Evolutionary conservation across 1,140 invertebrate species (phyloP).

Genomic region (Drosophila melanica): DNA sequence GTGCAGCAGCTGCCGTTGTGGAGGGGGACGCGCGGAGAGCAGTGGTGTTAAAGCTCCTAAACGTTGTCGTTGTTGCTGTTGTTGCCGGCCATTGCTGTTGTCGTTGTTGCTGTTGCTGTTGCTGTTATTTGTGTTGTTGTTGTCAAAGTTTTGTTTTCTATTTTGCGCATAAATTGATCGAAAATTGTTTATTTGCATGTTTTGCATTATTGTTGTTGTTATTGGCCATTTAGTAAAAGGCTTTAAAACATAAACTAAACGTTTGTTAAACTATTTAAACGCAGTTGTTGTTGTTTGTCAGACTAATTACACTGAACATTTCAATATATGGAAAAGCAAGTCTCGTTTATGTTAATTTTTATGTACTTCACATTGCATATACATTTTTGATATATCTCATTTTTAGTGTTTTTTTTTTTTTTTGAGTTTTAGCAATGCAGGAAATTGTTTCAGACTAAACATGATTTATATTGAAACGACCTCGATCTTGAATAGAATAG

Average conservation of each 20-base stretch:
- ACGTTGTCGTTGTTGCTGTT: slow-evolving; percentile 33
- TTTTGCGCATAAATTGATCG: slow-evolving; percentile 62
- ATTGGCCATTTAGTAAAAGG: slow-evolving; percentile 53
- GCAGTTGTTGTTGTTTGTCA: slow-evolving; percentile 18
- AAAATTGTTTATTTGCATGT: slow-evolving; percentile 53
- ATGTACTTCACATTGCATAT: slow-evolving; percentile 15
- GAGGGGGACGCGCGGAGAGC: not conserved
- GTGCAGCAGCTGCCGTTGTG: slow-evolving; percentile 75
- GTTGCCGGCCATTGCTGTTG: not conserved
- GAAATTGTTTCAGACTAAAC: slow-evolving; percentile 53
- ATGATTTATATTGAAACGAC: slow-evolving; percentile 58
- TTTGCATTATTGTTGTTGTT: slow-evolving; percentile 26
- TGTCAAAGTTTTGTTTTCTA: slow-evolving; percentile 15
- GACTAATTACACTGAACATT: slow-evolving; percentile 63
- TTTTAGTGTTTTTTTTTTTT: not conserved
- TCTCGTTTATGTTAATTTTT: slow-evolving; percentile 41
- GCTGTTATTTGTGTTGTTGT: slow-evolving; percentile 23
- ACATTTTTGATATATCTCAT: slow-evolving; percentile 25
- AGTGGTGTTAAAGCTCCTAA: slow-evolving; percentile 63
- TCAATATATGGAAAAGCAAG: slow-evolving; percentile 31
- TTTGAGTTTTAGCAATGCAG: slow-evolving; percentile 18
- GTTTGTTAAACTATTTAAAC: slow-evolving; percentile 39
- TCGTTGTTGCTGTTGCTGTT: slow-evolving; percentile 22
- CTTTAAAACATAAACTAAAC: slow-evolving; percentile 55
- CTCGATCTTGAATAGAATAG: slow-evolving; percentile 44